phyloP scores from a whole-genome alignment of 2,797 vertebrate genomes.

The Balearica regulorum region DNA sequence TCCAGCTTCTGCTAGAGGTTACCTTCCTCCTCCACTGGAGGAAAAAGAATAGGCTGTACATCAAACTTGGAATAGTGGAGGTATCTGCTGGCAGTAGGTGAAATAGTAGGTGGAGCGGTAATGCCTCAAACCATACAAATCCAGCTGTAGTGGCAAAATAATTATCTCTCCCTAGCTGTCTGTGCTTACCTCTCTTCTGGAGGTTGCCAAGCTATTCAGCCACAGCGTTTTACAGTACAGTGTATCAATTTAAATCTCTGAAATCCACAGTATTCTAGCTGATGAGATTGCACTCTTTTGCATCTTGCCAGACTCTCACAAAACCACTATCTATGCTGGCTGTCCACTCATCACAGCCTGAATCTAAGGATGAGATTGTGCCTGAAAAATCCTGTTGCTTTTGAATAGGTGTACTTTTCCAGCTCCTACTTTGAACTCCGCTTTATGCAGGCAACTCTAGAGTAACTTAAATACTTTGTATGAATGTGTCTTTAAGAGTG shows the following conservation, averaged over 20 bases:
- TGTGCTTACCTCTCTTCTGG: not conserved
- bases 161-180: not conserved
- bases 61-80: not conserved
- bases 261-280: not conserved
- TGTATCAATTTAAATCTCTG: not conserved
- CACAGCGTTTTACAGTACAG: not conserved
- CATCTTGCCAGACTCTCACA: not conserved
- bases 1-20: not conserved
- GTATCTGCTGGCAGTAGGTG: not conserved
- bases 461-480: not conserved
- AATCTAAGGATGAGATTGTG: not conserved
- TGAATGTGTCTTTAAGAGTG: not conserved
- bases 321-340: not conserved
- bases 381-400: not conserved
- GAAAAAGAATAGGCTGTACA: not conserved
- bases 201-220: not conserved
- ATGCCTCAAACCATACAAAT: not conserved
- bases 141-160: not conserved
- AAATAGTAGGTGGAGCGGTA: not conserved
- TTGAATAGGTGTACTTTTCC: not conserved
- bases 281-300: not conserved
- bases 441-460: not conserved
- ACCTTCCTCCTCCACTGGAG: not conserved
- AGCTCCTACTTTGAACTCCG: not conserved
- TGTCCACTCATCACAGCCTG: not conserved